Conservation (phyloP, 2,888 invertebrate genomes). For the Anticlea derivata region DNA sequence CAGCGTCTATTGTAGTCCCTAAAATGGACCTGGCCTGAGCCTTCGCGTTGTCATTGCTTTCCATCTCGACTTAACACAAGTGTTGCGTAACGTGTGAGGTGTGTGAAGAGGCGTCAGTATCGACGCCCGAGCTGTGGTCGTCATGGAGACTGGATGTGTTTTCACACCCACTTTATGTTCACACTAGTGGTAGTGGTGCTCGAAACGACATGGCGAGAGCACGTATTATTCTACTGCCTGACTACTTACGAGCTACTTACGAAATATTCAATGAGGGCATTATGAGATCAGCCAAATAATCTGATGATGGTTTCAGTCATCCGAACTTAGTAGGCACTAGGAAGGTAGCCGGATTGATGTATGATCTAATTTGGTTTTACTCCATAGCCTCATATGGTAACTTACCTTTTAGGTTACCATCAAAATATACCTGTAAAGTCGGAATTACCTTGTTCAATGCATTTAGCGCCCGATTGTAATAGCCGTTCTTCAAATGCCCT, state of each 20-base stretch:
- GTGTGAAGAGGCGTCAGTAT: conserved; percentile 69
- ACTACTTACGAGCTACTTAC: too few species aligned
- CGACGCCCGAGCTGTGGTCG: conserved; percentile 74
- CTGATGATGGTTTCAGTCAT: too few species aligned
- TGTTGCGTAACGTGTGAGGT: conserved; percentile 64
- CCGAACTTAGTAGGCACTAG: too few species aligned
- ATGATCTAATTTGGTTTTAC: background rate
- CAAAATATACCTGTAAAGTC: background rate
- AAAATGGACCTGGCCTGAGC: conserved; percentile 84
- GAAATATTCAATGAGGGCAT: too few species aligned
- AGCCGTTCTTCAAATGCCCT: conserved; percentile 89
- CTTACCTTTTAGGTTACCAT: too few species aligned
- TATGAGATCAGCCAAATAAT: too few species aligned
- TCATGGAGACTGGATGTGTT: conserved; percentile 72
- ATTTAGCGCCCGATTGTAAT: conserved; percentile 87
- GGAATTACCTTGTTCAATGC: conserved; percentile 86
- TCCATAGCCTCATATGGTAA: background rate
- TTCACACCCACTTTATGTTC: conserved; percentile 65
- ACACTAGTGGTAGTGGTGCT: conserved; percentile 47
- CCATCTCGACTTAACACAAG: conserved; percentile 44
- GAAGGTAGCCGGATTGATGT: too few species aligned
- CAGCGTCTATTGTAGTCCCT: conserved; percentile 88
- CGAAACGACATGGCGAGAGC: conserved; percentile 30
- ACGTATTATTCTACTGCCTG: conserved; percentile 30
- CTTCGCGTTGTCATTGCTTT: conserved; percentile 66